A percentile compares a stretch with the other conserved stretches of the same genome.
phyloP scores from a whole-genome alignment of 2,113 vertebrate genomes.

The Podarcis raffonei region DNA sequence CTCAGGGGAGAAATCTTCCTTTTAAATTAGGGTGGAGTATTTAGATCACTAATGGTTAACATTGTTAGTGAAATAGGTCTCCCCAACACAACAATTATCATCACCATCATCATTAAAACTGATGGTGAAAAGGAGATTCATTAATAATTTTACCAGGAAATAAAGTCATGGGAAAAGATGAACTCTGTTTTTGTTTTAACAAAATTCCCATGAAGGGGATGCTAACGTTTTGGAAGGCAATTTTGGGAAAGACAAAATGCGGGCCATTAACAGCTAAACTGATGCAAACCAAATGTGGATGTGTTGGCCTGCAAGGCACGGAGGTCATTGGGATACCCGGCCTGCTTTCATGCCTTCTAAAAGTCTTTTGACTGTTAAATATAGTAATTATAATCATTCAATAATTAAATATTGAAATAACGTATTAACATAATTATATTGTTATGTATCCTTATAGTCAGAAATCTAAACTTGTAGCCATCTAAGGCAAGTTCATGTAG shows the following conservation, averaged over 20 bases:
- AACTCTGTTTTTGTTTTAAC: conserved; percentile 71
- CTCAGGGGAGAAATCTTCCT: no score
- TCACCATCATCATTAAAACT: neutral
- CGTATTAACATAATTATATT: neutral
- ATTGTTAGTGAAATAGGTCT: neutral
- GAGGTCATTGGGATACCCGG: conserved; percentile 43
- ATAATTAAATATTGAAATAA: neutral
- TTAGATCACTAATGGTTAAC: conserved; percentile 13
- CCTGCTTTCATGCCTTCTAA: conserved; percentile 45
- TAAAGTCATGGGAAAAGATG: conserved; percentile 33
- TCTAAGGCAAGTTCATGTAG: no score
- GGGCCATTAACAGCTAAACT: conserved; percentile 64
- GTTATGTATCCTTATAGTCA: no score
- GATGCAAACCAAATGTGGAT: conserved; percentile 78
- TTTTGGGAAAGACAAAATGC: conserved; percentile 55
- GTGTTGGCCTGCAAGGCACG: conserved; percentile 48
- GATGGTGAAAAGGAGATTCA: conserved; percentile 16
- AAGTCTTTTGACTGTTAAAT: neutral
- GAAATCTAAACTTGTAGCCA: no score
- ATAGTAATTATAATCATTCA: neutral
- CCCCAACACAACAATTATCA: neutral
- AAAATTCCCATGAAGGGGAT: conserved; percentile 72
- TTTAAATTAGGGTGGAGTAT: neutral
- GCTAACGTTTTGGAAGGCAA: conserved; percentile 73
- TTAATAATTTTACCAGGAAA: conserved; percentile 48